These are phyloP conservation scores for Clistopyga incitator DNA, from an alignment of 2,888 invertebrate species.

Conservation along the genomic window DNA sequence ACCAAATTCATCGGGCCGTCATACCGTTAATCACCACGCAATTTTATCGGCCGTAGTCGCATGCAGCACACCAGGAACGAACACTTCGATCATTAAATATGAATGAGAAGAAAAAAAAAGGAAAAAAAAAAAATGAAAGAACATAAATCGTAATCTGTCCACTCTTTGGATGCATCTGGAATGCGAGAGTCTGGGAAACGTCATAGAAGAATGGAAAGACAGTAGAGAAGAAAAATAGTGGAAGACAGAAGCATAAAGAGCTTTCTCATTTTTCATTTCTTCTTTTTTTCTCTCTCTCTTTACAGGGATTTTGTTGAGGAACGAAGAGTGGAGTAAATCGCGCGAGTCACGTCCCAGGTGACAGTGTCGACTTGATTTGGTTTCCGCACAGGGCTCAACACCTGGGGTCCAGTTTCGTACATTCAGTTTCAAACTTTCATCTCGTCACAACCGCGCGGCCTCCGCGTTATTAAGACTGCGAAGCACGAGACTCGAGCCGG, in stretches of 20 bases:
- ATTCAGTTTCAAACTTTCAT: slow-evolving; percentile 80
- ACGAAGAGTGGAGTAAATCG: slow-evolving; percentile 73
- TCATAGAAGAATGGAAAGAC: slow-evolving; percentile 46
- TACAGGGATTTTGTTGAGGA: slow-evolving; percentile 51
- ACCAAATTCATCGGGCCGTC: not conserved
- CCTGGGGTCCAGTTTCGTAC: slow-evolving; percentile 84
- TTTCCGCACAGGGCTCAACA: slow-evolving; percentile 85
- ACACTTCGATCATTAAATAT: slow-evolving; percentile 20
- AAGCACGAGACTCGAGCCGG: slow-evolving; percentile 37
- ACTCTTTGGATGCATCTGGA: slow-evolving; percentile 28
- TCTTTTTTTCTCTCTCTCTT: slow-evolving; percentile 30
- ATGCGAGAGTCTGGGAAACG: slow-evolving; percentile 32
- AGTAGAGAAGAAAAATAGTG: slow-evolving; percentile 44
- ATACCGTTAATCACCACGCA: not conserved
- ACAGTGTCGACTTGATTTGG: slow-evolving; percentile 85
- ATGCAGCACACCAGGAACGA: slow-evolving; percentile 28
- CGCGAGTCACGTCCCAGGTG: slow-evolving; percentile 84
- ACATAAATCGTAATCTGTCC: not conserved
- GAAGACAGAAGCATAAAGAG: slow-evolving; percentile 35
- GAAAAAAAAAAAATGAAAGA: not conserved
- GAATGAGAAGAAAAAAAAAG: slow-evolving; percentile 6
- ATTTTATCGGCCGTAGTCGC: slow-evolving; percentile 17
- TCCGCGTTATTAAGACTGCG: slow-evolving; percentile 58
- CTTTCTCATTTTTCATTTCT: slow-evolving; percentile 44
- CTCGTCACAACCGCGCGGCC: slow-evolving; percentile 38